These are phyloP conservation scores for Perizoma flavofasciatum DNA, from an alignment of 2,888 invertebrate species.

Conservation along the genomic window DNA sequence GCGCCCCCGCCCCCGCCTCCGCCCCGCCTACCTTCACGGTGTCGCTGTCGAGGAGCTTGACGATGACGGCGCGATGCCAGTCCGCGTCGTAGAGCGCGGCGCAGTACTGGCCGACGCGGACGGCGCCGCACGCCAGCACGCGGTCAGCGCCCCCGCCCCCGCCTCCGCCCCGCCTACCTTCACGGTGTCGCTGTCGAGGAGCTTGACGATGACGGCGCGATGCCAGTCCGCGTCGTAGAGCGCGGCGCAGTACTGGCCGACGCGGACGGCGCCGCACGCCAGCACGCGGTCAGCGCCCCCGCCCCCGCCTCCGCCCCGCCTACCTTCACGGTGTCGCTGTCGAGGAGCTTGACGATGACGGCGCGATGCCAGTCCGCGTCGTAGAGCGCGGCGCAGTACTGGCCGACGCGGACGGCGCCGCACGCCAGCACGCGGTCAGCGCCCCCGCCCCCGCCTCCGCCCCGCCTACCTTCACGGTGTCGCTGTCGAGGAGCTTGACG, in stretches of 20 bases:
- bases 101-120: conserved; percentile 77
- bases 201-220: conserved; percentile 73
- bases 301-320: too few relatives aligned
- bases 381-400: conserved; percentile 75
- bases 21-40: conserved; percentile 65
- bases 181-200: conserved; percentile 68
- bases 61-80: conserved; percentile 81
- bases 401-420: conserved; percentile 74
- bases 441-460: too few relatives aligned
- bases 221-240: conserved; percentile 78
- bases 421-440: conserved; percentile 59
- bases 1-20: too few relatives aligned
- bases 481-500: conserved; percentile 64
- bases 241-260: conserved; percentile 76
- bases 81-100: conserved; percentile 68
- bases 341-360: conserved; percentile 69
- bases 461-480: conserved; percentile 68
- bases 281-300: conserved; percentile 15
- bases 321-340: conserved; percentile 74
- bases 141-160: too few relatives aligned
- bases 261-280: conserved; percentile 77
- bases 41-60: conserved; percentile 63
- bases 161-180: conserved; percentile 52
- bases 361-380: conserved; percentile 80
- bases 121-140: conserved; percentile 72